Conservation (phyloP, 2,888 invertebrate genomes). For the Callimorpha dominula region DNA sequence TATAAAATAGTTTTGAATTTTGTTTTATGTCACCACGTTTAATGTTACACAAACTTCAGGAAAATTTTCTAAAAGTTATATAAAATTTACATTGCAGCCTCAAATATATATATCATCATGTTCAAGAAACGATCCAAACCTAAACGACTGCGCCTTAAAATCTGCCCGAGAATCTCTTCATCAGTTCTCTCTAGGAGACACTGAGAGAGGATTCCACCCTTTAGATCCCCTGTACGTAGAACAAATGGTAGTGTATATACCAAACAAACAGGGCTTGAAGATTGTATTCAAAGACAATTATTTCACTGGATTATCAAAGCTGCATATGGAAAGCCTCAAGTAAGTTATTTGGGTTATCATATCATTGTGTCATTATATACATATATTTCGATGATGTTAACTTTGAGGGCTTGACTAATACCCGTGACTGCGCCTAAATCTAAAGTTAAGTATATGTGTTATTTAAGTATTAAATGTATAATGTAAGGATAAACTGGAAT, state of each 20-base stretch:
- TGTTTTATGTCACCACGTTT: too few species aligned
- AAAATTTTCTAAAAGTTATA: background rate
- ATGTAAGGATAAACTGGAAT: too few species aligned
- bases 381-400: background rate
- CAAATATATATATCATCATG: constrained; percentile 67
- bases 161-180: constrained; percentile 67
- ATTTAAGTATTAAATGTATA: too few species aligned
- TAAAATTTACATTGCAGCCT: constrained; percentile 55
- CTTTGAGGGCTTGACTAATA: too few species aligned
- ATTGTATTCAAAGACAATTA: constrained; percentile 69
- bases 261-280: constrained; percentile 71
- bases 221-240: constrained; percentile 70
- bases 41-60: background rate
- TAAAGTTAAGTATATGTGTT: background rate
- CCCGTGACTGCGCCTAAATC: background rate
- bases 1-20: too few species aligned
- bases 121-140: constrained; percentile 71
- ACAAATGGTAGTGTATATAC: constrained; percentile 69
- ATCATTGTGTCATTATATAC: too few species aligned
- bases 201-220: constrained; percentile 58
- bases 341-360: constrained; percentile 46
- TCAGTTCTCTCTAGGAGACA: constrained; percentile 66
- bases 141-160: constrained; percentile 70
- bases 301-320: constrained; percentile 68
- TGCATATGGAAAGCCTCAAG: constrained; percentile 65